Percentiles rank a stretch among this genome's conserved stretches.
Conservation (phyloP, 2,888 invertebrate genomes). For the Smittia aterrima region DNA sequence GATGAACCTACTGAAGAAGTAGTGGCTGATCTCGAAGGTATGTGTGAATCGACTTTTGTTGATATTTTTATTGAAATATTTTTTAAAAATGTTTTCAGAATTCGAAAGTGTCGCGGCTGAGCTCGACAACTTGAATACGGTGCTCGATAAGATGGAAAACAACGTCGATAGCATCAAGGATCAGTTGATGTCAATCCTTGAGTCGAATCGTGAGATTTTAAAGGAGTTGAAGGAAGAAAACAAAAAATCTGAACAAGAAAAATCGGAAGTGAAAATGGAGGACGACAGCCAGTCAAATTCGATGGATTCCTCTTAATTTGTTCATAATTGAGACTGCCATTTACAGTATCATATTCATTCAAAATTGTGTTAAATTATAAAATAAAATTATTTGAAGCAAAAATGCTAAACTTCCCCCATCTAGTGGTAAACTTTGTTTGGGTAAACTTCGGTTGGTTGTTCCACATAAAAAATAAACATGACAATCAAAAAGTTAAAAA, state of each 20-base stretch:
- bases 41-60: neutral
- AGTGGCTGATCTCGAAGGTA: constrained; percentile 1
- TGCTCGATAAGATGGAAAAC: constrained; percentile 2
- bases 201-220: constrained; percentile 22
- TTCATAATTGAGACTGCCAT: too few species aligned
- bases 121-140: neutral
- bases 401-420: too few species aligned
- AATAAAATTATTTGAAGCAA: too few species aligned
- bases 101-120: neutral
- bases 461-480: constrained; percentile 37
- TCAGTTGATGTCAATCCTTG: neutral
- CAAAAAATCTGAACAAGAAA: neutral
- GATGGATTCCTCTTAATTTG: neutral
- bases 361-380: too few species aligned
- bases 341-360: too few species aligned
- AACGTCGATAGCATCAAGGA: constrained; percentile 33
- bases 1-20: too few species aligned
- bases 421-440: too few species aligned
- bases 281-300: too few species aligned
- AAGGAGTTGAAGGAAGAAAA: constrained; percentile 33
- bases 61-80: neutral
- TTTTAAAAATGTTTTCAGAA: neutral
- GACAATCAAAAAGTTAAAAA: constrained; percentile 44
- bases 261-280: neutral
- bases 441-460: too few species aligned